Evolutionary conservation across 2,797 vertebrate genomes (phyloP).

Genomic region (Alcedo quadribrachys): DNA sequence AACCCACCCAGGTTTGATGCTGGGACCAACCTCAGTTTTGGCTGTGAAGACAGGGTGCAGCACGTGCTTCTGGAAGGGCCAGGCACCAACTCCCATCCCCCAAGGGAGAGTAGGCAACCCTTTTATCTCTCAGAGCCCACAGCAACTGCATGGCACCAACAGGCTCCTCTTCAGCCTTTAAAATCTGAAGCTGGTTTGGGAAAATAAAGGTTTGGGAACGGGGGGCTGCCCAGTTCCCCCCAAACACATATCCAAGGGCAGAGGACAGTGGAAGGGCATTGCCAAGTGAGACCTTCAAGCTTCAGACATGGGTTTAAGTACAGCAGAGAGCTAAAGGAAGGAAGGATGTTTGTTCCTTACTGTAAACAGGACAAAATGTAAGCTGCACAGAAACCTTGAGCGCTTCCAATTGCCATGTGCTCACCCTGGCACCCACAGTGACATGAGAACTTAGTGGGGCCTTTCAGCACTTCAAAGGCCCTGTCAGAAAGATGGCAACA

Average conservation of each 20-base stretch:
- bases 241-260: rapidly evolving
- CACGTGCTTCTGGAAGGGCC: rapidly evolving
- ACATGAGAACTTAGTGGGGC: background rate
- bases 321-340: background rate
- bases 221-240: too few relatives aligned
- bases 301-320: rapidly evolving
- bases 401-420: rapidly evolving
- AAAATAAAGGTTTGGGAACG: background rate
- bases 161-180: background rate
- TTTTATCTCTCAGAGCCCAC: background rate
- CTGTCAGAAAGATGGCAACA: background rate
- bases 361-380: background rate
- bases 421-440: rapidly evolving
- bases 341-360: background rate
- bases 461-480: too few relatives aligned
- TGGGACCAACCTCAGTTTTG: background rate
- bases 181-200: background rate
- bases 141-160: rapidly evolving
- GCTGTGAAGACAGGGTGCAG: rapidly evolving
- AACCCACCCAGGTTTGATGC: background rate
- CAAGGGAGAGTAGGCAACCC: background rate
- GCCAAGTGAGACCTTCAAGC: background rate
- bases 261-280: rapidly evolving
- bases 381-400: background rate
- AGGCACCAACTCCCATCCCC: background rate